phyloP scores from a whole-genome alignment of 2,113 vertebrate species.

The Micronycteris hirsuta region DNA sequence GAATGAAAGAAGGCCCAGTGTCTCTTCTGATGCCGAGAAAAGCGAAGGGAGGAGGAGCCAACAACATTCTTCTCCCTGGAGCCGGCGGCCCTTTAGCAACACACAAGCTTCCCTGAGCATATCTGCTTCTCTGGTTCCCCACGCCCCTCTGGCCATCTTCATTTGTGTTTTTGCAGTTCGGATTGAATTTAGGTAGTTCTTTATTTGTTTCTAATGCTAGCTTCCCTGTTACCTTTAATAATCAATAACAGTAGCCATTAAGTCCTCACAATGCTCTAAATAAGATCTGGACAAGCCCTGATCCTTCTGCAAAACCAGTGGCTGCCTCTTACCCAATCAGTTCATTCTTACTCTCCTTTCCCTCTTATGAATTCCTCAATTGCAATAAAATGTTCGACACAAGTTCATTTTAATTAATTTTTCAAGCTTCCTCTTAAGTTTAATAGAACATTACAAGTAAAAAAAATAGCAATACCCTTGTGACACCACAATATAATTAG shows the following conservation, averaged over 20 bases:
- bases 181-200: neutral
- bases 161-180: neutral
- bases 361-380: neutral
- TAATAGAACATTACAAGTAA: conserved; percentile 45
- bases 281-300: neutral
- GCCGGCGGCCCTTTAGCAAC: neutral
- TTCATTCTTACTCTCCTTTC: neutral
- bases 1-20: neutral
- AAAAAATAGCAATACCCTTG: neutral
- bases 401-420: conserved; percentile 55
- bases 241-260: conserved; percentile 30
- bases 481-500: conserved; percentile 43
- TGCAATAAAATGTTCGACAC: conserved; percentile 20
- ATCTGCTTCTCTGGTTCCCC: neutral
- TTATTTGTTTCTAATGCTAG: neutral
- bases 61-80: neutral
- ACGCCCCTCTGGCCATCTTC: neutral
- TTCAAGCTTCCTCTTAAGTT: conserved; percentile 34
- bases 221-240: neutral
- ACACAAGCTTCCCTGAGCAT: neutral
- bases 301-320: neutral
- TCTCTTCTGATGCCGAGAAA: neutral
- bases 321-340: neutral
- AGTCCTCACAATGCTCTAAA: neutral
- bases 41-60: neutral